phyloP scores from a whole-genome alignment of 2,797 vertebrate species.

The Cirrhinus mrigala region DNA sequence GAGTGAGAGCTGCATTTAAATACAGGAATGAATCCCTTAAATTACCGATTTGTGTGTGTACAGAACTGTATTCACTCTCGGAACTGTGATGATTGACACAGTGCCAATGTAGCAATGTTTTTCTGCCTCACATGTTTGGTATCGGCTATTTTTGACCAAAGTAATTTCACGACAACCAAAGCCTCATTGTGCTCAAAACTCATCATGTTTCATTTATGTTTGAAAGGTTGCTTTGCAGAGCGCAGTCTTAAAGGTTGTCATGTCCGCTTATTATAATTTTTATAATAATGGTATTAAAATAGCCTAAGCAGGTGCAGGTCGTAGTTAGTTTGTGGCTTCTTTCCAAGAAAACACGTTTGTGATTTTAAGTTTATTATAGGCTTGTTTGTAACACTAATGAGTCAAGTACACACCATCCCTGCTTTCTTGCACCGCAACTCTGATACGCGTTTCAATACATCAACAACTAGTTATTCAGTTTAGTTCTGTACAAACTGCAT shows the following conservation, averaged over 20 bases:
- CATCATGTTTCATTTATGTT: not conserved
- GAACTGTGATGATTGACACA: not conserved
- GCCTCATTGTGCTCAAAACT: not conserved
- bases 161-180: not conserved
- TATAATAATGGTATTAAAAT: not conserved
- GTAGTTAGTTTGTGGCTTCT: not conserved
- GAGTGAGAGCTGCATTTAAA: not conserved
- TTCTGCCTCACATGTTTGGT: not conserved
- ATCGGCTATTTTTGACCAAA: not conserved
- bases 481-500: not conserved
- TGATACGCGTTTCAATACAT: not conserved
- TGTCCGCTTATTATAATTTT: not conserved
- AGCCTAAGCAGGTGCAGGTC: not conserved
- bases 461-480: not conserved
- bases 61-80: not conserved
- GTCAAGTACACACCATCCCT: not conserved
- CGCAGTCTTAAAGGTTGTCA: not conserved
- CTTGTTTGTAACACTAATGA: not conserved
- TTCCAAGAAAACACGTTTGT: not conserved
- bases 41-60: not conserved
- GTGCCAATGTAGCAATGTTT: not conserved
- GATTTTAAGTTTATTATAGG: not conserved
- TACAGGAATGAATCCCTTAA: not conserved
- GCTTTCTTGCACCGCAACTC: not conserved
- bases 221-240: not conserved